phyloP scores from a whole-genome alignment of 2,113 vertebrate genomes.

The Muntiacus reevesi region DNA sequence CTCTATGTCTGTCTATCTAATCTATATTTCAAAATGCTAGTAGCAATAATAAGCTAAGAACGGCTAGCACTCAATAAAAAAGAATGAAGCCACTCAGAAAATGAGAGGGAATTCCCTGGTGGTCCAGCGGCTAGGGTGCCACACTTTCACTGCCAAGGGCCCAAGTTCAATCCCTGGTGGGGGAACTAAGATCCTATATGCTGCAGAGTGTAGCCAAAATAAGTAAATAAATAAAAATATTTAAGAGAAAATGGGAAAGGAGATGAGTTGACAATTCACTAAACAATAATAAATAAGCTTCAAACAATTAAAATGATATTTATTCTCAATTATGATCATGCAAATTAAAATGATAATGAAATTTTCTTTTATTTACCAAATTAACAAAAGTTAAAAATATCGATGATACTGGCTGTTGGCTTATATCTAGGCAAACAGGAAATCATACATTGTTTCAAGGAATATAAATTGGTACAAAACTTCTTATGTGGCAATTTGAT shows the following conservation, averaged over 20 bases:
- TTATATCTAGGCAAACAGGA: slow-evolving; percentile 2
- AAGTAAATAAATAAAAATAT: neutral
- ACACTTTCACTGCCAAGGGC: neutral
- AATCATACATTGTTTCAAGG: neutral
- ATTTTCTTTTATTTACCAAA: neutral
- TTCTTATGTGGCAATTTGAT: neutral
- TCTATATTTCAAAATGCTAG: neutral
- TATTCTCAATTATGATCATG: neutral
- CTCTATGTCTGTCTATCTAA: neutral
- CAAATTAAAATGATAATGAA: neutral
- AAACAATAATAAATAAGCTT: neutral
- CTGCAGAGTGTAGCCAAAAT: neutral
- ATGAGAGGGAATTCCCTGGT: neutral
- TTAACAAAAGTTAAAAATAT: neutral
- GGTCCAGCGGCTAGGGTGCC: neutral
- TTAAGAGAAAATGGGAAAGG: neutral
- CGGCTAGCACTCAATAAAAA: neutral
- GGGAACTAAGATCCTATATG: neutral
- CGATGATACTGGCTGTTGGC: neutral
- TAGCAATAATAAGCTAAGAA: neutral
- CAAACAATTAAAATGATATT: neutral
- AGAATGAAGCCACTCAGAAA: neutral
- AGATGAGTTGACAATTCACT: neutral
- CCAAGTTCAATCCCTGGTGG: neutral
- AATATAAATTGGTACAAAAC: neutral